Conservation (phyloP, 2,113 vertebrate genomes). For the Neofelis nebulosa region DNA sequence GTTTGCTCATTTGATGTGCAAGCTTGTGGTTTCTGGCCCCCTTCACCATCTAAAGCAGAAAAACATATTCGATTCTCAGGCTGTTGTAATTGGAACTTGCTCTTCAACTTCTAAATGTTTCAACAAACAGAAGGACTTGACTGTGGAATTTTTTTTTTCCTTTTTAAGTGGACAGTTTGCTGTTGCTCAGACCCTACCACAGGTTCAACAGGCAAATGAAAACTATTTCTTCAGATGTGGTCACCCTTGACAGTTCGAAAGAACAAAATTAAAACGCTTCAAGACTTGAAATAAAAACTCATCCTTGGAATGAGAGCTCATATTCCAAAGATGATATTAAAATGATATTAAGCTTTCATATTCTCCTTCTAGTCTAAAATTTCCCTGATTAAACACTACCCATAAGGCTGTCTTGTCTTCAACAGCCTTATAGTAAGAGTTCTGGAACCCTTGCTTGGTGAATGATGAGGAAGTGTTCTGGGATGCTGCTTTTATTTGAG, state of each 20-base stretch:
- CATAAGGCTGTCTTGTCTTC: conserved; percentile 47
- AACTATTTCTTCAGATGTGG: conserved; percentile 57
- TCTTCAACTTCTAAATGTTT: conserved; percentile 74
- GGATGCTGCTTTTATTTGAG: conserved; percentile 50
- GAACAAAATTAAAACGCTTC: not conserved
- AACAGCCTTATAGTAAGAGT: not conserved
- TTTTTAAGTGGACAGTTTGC: conserved; percentile 60
- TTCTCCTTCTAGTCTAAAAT: not conserved
- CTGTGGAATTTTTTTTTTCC: conserved; percentile 29
- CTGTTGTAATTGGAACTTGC: conserved; percentile 78
- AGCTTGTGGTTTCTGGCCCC: conserved; percentile 68
- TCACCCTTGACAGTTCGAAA: conserved; percentile 37
- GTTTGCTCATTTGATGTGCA: conserved; percentile 57
- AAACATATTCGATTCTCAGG: conserved; percentile 53
- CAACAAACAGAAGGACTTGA: conserved; percentile 75
- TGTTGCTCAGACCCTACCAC: conserved; percentile 55
- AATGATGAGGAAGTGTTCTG: not conserved
- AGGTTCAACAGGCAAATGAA: not conserved
- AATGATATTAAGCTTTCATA: not conserved
- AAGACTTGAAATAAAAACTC: conserved; percentile 31
- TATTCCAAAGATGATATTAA: conserved; percentile 26
- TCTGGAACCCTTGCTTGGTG: not conserved
- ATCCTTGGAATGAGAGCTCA: not conserved
- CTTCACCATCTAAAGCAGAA: conserved; percentile 60
- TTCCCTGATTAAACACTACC: conserved; percentile 27